A percentile compares a stretch with the other conserved stretches of the same genome.
Evolutionary conservation across 2,797 vertebrate species (phyloP).

Genomic region (Periparus ater): DNA sequence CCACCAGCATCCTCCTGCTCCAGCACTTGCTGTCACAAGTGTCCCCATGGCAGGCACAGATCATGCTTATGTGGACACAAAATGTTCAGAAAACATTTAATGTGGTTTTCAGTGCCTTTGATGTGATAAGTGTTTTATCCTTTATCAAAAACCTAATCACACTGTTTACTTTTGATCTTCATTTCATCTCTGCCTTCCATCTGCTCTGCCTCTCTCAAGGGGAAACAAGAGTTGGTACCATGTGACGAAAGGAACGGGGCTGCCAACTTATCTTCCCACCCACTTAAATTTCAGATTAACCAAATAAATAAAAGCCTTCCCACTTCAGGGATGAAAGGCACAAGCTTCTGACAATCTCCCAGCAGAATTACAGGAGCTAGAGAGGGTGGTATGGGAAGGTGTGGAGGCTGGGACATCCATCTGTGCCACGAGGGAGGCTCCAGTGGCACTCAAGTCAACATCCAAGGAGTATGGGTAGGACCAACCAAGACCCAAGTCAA

Average conservation of each 20-base stretch:
- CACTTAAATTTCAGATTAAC: slow-evolving; percentile 50
- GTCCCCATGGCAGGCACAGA: neutral
- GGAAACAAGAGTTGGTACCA: slow-evolving; percentile 15
- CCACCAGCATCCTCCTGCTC: neutral
- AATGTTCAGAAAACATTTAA: slow-evolving; percentile 37
- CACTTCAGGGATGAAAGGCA: slow-evolving; percentile 25
- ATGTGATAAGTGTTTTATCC: slow-evolving; percentile 61
- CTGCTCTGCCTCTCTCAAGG: slow-evolving; percentile 52
- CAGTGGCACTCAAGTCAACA: neutral
- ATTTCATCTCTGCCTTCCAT: slow-evolving; percentile 63
- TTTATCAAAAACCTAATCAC: slow-evolving; percentile 62
- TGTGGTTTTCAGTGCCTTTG: slow-evolving; percentile 27
- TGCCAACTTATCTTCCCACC: slow-evolving; percentile 34
- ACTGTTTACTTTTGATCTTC: slow-evolving; percentile 65
- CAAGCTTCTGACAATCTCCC: neutral
- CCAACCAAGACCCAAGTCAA: neutral
- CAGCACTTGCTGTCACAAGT: neutral
- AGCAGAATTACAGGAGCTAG: neutral
- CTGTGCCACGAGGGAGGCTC: neutral
- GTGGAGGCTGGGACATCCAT: neutral
- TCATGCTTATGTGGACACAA: neutral
- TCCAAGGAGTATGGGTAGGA: neutral
- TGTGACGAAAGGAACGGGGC: neutral
- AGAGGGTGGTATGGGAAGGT: neutral
- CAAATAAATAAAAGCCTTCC: slow-evolving; percentile 50